Base-by-base conservation (phyloP, 2,888 invertebrate genomes). In the Linyphia triangularis region DNA sequence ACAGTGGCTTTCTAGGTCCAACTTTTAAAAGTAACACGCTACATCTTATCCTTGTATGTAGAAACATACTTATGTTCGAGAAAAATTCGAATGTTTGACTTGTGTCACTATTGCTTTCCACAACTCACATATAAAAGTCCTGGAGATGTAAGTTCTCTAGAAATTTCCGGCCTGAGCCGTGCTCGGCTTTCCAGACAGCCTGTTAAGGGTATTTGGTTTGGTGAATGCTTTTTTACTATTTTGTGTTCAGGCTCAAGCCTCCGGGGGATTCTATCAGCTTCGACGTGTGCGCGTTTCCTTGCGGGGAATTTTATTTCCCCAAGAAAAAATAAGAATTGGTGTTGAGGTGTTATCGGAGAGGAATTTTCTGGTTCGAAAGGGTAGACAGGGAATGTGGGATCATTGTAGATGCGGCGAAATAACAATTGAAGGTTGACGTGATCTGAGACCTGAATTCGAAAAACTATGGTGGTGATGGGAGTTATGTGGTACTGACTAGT, bases 131-230 rank as follows among this genome's bases (percentile, higher is more conserved):
- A 51, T 43, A 51, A 70, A 70, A 72, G 26, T 30, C 33, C 19
- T 26, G 30, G 73, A 19, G 30, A 57, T 37, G 22, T 43, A 16
- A 57, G 57, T 57, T 73, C 28, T 51, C 10, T 10, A 9, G 73
- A 61, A 61, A 77, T 63, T 77, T 77, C 77, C 77, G 77, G 77
- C 13, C n/a, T 24, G 10, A 30, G 22, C 40, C 77, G 77, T 77
- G 77, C 63, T 24, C 24, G 61, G 77, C 19, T 63, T 77, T 51
- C 77, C 40, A 63, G 77, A 77, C 37, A 16, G 63, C 40, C 77
- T 63, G 61, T 61, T 77, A 40, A 77, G 40, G 61, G 24, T 22
- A 77, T 77, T 77, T 63, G 63, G 61, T 63, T 63, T 63, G 63
- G 37, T 63, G 63, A 73, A 73, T 24, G 63, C 63, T 40, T 33